phyloP scores from a whole-genome alignment of 92 coral and sea anemone genomes.

The Zoanthus sociatus region DNA sequence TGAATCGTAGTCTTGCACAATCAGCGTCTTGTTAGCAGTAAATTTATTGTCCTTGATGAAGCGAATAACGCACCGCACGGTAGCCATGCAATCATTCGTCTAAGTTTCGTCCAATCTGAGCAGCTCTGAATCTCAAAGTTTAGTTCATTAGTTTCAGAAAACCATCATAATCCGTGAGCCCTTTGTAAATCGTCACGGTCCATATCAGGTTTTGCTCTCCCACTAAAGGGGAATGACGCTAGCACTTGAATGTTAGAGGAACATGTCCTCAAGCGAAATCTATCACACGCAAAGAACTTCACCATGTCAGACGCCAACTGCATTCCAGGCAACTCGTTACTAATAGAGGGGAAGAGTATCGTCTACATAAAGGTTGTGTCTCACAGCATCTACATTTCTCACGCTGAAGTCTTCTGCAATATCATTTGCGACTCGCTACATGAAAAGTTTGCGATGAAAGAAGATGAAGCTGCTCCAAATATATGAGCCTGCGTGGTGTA shows the following conservation, averaged over 20 bases:
- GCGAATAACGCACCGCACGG: constrained; percentile 29
- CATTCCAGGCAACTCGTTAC: constrained; percentile 43
- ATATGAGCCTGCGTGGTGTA: constrained; percentile 69
- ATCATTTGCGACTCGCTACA: constrained; percentile 57
- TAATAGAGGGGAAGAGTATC: constrained; percentile 52
- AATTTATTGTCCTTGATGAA: constrained; percentile 42
- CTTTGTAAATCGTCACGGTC: constrained; percentile 67
- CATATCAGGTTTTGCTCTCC: constrained; percentile 25
- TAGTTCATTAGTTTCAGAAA: constrained; percentile 41
- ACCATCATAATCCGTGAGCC: constrained; percentile 64
- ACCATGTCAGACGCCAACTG: constrained; percentile 53
- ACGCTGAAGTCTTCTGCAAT: constrained; percentile 56
- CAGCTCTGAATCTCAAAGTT: not conserved
- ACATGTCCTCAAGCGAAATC: constrained; percentile 64
- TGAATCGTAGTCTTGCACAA: constrained; percentile 55
- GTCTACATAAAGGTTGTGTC: constrained; percentile 67
- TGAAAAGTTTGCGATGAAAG: constrained; percentile 62
- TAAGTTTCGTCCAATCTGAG: constrained; percentile 71
- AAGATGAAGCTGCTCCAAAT: constrained; percentile 74
- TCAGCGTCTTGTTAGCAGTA: constrained; percentile 40
- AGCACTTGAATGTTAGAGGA: constrained; percentile 51
- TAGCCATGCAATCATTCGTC: constrained; percentile 70
- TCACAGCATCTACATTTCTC: constrained; percentile 48
- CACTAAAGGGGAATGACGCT: constrained; percentile 23
- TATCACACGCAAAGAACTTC: constrained; percentile 47